These are phyloP conservation scores for Gobio gobio DNA, from an alignment of 2,113 vertebrate species.

Conservation along the genomic window DNA sequence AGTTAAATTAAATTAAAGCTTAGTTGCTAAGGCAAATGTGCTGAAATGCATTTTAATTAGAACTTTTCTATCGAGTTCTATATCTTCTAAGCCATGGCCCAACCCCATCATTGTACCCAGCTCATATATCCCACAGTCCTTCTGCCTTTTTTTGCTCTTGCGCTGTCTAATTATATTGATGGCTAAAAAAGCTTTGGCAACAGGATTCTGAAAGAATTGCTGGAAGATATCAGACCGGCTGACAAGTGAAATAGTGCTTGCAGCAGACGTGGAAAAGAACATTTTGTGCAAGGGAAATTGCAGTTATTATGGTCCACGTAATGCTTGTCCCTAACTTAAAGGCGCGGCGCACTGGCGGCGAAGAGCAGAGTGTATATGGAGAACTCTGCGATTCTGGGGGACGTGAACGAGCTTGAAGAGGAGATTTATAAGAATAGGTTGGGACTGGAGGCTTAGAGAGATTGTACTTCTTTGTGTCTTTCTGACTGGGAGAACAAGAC, in stretches of 20 bases:
- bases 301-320: constrained; percentile 45
- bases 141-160: constrained; percentile 21
- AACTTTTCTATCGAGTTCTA: constrained; percentile 50
- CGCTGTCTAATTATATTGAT: constrained; percentile 37
- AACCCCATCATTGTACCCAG: constrained; percentile 27
- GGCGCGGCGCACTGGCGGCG: neutral
- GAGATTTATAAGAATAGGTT: constrained; percentile 30
- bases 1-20: constrained; percentile 58
- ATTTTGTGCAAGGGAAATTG: constrained; percentile 50
- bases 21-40: constrained; percentile 38
- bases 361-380: neutral
- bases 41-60: constrained; percentile 56
- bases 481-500: constrained; percentile 4
- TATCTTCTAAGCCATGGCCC: constrained; percentile 47
- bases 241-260: constrained; percentile 40
- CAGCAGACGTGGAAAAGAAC: constrained; percentile 32
- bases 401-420: neutral
- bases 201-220: constrained; percentile 37
- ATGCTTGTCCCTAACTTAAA: constrained; percentile 32
- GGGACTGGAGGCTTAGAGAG: neutral
- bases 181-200: constrained; percentile 43
- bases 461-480: constrained; percentile 8
- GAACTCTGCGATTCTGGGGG: constrained; percentile 27
- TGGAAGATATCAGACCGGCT: constrained; percentile 47
- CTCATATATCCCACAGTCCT: constrained; percentile 32